These are phyloP conservation scores for Tyto alba DNA, from an alignment of 2,113 vertebrate species.

Conservation along the genomic window DNA sequence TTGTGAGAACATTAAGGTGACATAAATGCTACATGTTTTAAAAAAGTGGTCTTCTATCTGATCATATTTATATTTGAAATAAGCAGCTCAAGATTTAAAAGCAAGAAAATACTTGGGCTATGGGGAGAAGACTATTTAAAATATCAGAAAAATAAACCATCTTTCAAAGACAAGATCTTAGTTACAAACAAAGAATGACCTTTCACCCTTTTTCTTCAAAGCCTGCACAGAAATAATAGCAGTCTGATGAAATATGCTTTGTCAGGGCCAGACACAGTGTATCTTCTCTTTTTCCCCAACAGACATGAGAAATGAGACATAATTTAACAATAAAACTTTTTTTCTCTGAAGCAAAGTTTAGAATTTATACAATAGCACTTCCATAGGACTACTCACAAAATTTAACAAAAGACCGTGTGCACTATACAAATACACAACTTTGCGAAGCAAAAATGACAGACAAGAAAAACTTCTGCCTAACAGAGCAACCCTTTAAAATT, in stretches of 20 bases:
- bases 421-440: neutral
- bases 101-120: neutral
- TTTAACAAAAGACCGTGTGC: neutral
- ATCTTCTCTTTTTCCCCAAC: neutral
- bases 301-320: neutral
- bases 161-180: neutral
- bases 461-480: neutral
- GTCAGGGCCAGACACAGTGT: neutral
- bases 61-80: neutral
- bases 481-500: neutral
- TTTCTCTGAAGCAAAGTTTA: neutral
- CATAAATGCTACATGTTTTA: neutral
- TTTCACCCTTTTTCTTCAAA: conserved; percentile 37
- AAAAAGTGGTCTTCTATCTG: neutral
- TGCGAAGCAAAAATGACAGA: neutral
- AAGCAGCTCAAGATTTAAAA: neutral
- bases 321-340: neutral
- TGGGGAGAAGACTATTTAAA: neutral
- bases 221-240: conserved; percentile 41
- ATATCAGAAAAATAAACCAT: neutral
- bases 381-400: neutral
- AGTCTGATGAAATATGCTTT: conserved; percentile 27
- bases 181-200: conserved; percentile 31
- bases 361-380: neutral
- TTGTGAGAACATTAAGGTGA: neutral